Conservation (phyloP, 92 coral and sea anemone species). For the Umimayanthus kanabou region DNA sequence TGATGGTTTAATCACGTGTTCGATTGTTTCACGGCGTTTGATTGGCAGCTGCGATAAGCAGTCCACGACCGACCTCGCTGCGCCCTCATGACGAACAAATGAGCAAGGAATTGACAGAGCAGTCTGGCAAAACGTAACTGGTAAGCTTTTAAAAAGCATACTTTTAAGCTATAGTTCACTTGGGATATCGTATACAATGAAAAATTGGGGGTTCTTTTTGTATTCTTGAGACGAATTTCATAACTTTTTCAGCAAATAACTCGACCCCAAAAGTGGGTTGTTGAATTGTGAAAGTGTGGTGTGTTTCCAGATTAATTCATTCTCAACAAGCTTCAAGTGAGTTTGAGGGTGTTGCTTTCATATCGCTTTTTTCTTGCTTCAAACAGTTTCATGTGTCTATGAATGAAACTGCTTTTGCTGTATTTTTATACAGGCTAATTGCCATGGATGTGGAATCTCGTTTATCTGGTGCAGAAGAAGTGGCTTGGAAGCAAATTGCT, state of each 20-base stretch:
- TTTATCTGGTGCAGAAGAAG: constrained; percentile 26
- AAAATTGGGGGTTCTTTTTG: constrained; percentile 30
- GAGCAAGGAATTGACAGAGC: constrained; percentile 21
- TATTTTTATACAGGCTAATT: constrained; percentile 11
- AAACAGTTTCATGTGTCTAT: neutral
- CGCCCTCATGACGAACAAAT: constrained; percentile 40
- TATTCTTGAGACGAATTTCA: constrained; percentile 2
- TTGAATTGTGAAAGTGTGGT: constrained; percentile 29
- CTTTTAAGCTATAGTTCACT: constrained; percentile 20
- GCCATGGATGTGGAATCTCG: constrained; percentile 26
- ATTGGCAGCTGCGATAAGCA: constrained; percentile 82
- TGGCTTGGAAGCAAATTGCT: constrained; percentile 34
- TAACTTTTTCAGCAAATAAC: constrained; percentile 26
- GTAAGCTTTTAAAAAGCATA: constrained; percentile 35
- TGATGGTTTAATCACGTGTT: constrained; percentile 71
- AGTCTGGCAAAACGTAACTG: constrained; percentile 38
- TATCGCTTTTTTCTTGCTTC: constrained; percentile 15
- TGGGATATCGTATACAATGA: neutral
- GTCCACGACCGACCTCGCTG: constrained; percentile 58
- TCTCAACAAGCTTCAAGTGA: constrained; percentile 12
- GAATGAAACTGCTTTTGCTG: constrained; percentile 7
- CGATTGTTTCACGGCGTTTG: constrained; percentile 74
- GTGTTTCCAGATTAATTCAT: constrained; percentile 33
- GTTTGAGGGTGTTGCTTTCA: constrained; percentile 35
- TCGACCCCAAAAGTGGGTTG: constrained; percentile 33